phyloP scores from a whole-genome alignment of 2,113 vertebrate species.

The Dolichallabes microphthalmus region DNA sequence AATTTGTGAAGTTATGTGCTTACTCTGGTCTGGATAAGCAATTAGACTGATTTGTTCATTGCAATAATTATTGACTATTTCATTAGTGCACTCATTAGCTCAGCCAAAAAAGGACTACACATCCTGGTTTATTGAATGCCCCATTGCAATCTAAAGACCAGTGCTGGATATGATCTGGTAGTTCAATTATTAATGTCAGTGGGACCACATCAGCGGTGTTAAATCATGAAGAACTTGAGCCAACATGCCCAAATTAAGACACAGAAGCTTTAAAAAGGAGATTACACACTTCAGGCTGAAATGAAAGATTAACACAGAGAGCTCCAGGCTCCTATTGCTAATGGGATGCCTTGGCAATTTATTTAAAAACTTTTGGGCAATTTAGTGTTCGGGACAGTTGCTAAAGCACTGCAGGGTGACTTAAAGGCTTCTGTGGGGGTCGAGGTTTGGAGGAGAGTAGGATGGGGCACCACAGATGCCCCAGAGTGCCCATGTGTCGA shows the following conservation, averaged over 20 bases:
- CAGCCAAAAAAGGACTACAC: not conserved
- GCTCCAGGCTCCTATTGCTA: slow-evolving; percentile 12
- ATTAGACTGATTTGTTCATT: not conserved
- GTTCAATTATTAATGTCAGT: not conserved
- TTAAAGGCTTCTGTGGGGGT: slow-evolving; percentile 27
- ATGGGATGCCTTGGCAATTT: slow-evolving; percentile 13
- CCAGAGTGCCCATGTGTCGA: slow-evolving; percentile 18
- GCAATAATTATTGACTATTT: not conserved
- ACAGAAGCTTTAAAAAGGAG: not conserved
- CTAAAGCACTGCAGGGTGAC: slow-evolving; percentile 44
- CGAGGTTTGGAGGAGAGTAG: not conserved
- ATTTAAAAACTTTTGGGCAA: slow-evolving; percentile 53
- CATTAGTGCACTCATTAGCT: not conserved
- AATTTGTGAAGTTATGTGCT: not conserved
- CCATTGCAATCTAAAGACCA: not conserved
- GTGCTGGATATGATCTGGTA: not conserved
- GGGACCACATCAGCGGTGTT: not conserved
- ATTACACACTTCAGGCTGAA: slow-evolving; percentile 18
- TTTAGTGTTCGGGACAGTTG: slow-evolving; percentile 63
- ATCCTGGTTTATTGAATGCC: not conserved
- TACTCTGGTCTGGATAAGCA: not conserved
- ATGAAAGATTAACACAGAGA: slow-evolving; percentile 10
- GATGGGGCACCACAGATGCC: slow-evolving; percentile 39
- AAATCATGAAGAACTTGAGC: not conserved
- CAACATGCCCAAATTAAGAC: slow-evolving; percentile 37